phyloP scores from a whole-genome alignment of 92 coral and sea anemone genomes.

The Epizoanthus rinbou region DNA sequence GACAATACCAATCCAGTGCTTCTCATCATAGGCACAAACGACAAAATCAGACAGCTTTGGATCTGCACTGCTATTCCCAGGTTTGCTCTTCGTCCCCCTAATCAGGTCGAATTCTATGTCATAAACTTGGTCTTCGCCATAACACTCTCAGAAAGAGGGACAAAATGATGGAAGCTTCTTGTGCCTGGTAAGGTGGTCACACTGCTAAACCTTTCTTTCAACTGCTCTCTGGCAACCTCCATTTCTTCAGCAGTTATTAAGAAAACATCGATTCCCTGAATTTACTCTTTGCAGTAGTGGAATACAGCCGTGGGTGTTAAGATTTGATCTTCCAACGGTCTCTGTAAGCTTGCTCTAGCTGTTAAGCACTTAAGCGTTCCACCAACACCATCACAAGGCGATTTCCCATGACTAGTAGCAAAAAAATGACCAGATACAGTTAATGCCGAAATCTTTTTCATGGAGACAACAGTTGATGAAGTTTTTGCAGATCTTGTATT shows the following conservation, averaged over 20 bases:
- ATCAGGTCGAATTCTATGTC: slow-evolving; percentile 5
- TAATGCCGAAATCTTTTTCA: slow-evolving; percentile 10
- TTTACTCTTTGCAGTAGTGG: slow-evolving; percentile 10
- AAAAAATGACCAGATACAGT: slow-evolving; percentile 14
- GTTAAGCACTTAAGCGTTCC: slow-evolving; percentile 40
- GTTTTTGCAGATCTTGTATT: slow-evolving; percentile 39
- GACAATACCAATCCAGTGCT: slow-evolving; percentile 40
- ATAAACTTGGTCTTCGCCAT: slow-evolving; percentile 42
- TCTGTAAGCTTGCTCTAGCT: slow-evolving; percentile 32
- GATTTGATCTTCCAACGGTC: slow-evolving; percentile 23
- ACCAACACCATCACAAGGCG: slow-evolving; percentile 48
- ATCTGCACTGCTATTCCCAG: neutral
- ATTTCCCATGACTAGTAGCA: slow-evolving; percentile 45
- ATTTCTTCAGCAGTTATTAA: slow-evolving; percentile 5
- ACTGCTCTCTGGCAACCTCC: neutral
- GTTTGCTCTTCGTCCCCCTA: slow-evolving; percentile 15
- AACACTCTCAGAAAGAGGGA: slow-evolving; percentile 41
- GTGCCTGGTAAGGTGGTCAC: slow-evolving; percentile 44
- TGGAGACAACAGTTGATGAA: slow-evolving; percentile 20
- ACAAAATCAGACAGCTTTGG: slow-evolving; percentile 43
- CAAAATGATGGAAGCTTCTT: slow-evolving; percentile 44
- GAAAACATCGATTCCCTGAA: neutral
- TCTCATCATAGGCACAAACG: slow-evolving; percentile 42
- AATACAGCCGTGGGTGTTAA: slow-evolving; percentile 11
- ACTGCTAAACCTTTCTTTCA: slow-evolving; percentile 15